phyloP scores from a whole-genome alignment of 2,113 vertebrate species.

The Hassar affinis region DNA sequence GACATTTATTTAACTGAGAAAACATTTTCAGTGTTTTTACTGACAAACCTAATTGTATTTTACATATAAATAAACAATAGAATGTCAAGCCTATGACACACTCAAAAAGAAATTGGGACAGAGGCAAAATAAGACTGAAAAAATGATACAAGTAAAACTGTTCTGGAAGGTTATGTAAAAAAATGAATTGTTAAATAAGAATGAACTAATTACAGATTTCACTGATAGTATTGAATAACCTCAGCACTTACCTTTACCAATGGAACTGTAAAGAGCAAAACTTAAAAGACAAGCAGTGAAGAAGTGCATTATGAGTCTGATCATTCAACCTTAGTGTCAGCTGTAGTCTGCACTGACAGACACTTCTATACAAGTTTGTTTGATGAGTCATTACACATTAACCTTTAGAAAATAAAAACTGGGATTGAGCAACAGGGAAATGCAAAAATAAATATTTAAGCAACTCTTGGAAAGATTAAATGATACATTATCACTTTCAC shows the following conservation, averaged over 20 bases:
- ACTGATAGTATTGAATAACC: background rate
- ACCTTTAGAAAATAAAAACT: slow-evolving; percentile 45
- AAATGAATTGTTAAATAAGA: no score
- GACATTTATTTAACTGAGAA: no score
- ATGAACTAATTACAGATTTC: background rate
- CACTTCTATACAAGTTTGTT: slow-evolving; percentile 63
- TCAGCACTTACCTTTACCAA: slow-evolving; percentile 39
- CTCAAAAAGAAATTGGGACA: no score
- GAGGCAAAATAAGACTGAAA: no score
- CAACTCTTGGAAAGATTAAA: background rate
- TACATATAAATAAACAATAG: no score
- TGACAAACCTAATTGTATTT: no score
- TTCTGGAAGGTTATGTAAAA: no score
- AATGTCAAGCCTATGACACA: no score
- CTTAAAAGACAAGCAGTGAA: background rate
- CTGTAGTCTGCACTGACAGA: slow-evolving; percentile 3
- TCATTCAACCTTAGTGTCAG: background rate
- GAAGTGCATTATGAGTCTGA: slow-evolving; percentile 24
- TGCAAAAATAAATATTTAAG: background rate
- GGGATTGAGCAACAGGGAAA: slow-evolving; percentile 27
- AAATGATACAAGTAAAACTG: no score
- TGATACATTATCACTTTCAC: background rate
- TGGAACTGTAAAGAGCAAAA: slow-evolving; percentile 13
- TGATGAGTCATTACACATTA: slow-evolving; percentile 70
- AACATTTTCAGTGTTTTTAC: no score